Evolutionary conservation across 2,888 invertebrate species (phyloP).

Genomic region (Patella pellucida): DNA sequence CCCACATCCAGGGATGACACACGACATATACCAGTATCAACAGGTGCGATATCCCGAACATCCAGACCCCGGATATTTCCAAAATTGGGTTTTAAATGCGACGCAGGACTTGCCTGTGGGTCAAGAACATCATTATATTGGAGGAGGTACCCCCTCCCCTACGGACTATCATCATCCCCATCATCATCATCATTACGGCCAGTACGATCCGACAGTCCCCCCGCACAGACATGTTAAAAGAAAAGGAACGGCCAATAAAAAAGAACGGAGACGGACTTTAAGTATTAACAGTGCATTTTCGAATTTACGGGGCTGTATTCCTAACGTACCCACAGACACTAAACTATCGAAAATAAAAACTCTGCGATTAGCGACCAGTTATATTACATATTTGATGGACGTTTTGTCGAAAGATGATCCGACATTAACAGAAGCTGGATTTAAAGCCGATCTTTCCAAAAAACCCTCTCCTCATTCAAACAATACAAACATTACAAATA

Average conservation of each 20-base stretch:
- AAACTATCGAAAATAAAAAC: slow-evolving; percentile 96
- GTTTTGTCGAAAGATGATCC: slow-evolving; percentile 86
- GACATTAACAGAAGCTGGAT: slow-evolving; percentile 77
- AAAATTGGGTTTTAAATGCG: slow-evolving; percentile 57
- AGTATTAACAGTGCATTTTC: slow-evolving; percentile 96
- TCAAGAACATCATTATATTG: slow-evolving; percentile 25
- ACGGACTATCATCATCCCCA: slow-evolving; percentile 29
- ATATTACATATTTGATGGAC: slow-evolving; percentile 85
- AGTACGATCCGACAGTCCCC: slow-evolving; percentile 48
- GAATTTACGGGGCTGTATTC: slow-evolving; percentile 92
- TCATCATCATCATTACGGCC: slow-evolving; percentile 29
- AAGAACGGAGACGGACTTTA: slow-evolving; percentile 90
- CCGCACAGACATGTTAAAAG: slow-evolving; percentile 57
- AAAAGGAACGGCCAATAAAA: slow-evolving; percentile 87
- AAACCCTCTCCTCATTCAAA: slow-evolving; percentile 44
- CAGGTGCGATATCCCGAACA: slow-evolving; percentile 54
- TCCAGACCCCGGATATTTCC: slow-evolving; percentile 52
- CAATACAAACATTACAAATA: background rate
- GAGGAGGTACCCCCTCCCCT: slow-evolving; percentile 29
- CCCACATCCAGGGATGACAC: slow-evolving; percentile 57
- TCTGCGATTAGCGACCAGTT: slow-evolving; percentile 83
- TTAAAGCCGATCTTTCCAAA: slow-evolving; percentile 84
- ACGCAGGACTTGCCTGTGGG: slow-evolving; percentile 49
- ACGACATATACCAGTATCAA: slow-evolving; percentile 53
- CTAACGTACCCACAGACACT: slow-evolving; percentile 95